phyloP scores from a whole-genome alignment of 2,888 invertebrate species.

The Oscheius myriophilus region DNA sequence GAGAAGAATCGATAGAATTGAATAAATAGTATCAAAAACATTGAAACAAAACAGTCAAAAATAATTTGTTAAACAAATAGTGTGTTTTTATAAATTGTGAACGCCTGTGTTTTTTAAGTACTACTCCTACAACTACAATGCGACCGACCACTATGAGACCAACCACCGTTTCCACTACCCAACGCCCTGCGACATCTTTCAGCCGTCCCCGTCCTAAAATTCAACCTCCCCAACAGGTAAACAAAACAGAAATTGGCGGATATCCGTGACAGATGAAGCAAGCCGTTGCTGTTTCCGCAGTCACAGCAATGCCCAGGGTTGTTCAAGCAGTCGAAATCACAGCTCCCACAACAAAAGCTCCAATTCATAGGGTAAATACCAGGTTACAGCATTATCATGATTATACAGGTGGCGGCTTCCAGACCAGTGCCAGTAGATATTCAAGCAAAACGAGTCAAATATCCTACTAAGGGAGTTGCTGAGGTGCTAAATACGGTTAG shows the following conservation, averaged over 20 bases:
- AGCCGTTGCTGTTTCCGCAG: constrained; percentile 10
- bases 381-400: neutral
- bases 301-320: constrained; percentile 3
- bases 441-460: constrained; percentile 14
- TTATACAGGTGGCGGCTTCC: neutral
- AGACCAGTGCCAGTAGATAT: neutral
- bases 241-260: neutral
- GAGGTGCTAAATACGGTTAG: constrained; percentile 2
- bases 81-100: too few relatives aligned
- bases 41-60: too few relatives aligned
- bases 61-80: too few relatives aligned
- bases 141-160: constrained; percentile 19
- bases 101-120: neutral
- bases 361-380: neutral
- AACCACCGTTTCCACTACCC: constrained; percentile 18
- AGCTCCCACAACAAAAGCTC: constrained; percentile 1
- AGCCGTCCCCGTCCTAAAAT: constrained; percentile 44
- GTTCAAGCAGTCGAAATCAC: constrained; percentile 16
- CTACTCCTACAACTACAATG: neutral
- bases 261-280: constrained; percentile 12
- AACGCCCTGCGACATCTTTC: constrained; percentile 35
- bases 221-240: constrained; percentile 27
- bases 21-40: too few relatives aligned
- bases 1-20: too few relatives aligned
- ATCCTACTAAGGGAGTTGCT: constrained; percentile 19